A percentile compares a stretch with the other conserved stretches of the same genome.
Evolutionary conservation across 2,888 invertebrate species (phyloP).

Genomic region (Phyto melanocephala): DNA sequence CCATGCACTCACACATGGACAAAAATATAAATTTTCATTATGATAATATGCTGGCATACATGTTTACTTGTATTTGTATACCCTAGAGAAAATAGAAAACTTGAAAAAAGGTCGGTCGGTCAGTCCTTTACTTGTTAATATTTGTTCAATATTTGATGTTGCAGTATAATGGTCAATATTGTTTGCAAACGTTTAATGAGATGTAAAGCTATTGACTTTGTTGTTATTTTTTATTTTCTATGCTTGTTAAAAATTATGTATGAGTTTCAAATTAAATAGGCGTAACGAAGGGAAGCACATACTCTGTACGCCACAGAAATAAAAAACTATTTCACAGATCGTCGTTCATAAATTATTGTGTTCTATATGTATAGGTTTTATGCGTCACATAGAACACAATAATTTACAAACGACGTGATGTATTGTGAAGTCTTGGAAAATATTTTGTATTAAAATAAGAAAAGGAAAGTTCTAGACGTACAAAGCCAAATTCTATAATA

Average conservation of each 20-base stretch:
- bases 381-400: too few relatives aligned
- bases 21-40: neutral
- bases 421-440: too few relatives aligned
- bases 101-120: too few relatives aligned
- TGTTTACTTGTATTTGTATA: neutral
- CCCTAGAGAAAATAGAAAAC: neutral
- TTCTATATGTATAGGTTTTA: too few relatives aligned
- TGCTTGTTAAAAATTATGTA: neutral
- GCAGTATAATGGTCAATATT: constrained; percentile 25
- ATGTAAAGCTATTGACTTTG: constrained; percentile 38
- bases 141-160: constrained; percentile 24
- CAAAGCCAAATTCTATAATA: too few relatives aligned
- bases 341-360: too few relatives aligned
- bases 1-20: neutral
- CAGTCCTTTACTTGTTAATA: neutral
- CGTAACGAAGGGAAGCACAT: too few relatives aligned
- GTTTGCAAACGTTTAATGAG: constrained; percentile 49
- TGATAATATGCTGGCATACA: neutral
- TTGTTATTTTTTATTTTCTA: neutral
- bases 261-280: neutral
- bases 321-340: too few relatives aligned
- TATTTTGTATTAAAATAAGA: too few relatives aligned
- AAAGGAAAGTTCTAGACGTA: too few relatives aligned
- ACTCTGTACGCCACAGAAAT: too few relatives aligned
- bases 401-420: too few relatives aligned